Percentiles rank a stretch among this genome's conserved stretches.
Conservation (phyloP, 2,888 invertebrate species). For the Meiosimyza platycephala region DNA sequence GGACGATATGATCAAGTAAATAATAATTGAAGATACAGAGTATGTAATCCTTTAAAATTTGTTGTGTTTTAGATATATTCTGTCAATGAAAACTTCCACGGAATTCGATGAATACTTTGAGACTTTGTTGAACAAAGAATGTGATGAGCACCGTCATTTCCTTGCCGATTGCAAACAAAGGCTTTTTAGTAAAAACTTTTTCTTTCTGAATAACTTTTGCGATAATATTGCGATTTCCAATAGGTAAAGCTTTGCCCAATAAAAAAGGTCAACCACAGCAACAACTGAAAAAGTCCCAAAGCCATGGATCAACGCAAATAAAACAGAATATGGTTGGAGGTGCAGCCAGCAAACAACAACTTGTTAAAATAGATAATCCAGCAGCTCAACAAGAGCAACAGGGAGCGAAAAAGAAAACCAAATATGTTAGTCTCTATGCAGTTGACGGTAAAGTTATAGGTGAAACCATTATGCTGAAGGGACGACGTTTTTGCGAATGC, state of each 20-base stretch:
- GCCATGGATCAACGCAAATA: conserved; percentile 39
- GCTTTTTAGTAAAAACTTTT: conserved; percentile 66
- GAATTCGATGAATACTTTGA: conserved; percentile 84
- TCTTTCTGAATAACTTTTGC: background rate
- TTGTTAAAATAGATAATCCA: conserved; percentile 35
- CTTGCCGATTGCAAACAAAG: conserved; percentile 72
- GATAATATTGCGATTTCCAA: background rate
- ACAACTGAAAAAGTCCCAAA: conserved; percentile 40
- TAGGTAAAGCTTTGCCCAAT: conserved; percentile 48
- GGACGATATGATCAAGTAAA: conserved; percentile 76
- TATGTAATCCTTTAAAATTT: background rate
- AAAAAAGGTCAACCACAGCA: conserved; percentile 46
- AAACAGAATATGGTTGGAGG: conserved; percentile 40
- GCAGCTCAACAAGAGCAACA: conserved; percentile 43
- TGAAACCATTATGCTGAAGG: conserved; percentile 73
- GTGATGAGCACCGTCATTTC: conserved; percentile 76
- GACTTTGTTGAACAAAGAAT: conserved; percentile 77
- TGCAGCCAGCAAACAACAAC: conserved; percentile 6
- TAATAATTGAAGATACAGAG: background rate
- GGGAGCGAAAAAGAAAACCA: conserved; percentile 73
- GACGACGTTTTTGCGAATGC: conserved; percentile 90
- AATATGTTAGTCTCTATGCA: conserved; percentile 81
- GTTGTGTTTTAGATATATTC: conserved; percentile 73
- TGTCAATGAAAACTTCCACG: conserved; percentile 76
- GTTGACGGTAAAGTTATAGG: conserved; percentile 74